Percentiles rank a stretch among this genome's conserved stretches.
These are phyloP conservation scores for Drymodes brunneopygia DNA, from an alignment of 2,113 vertebrate genomes.

Conservation along the genomic window DNA sequence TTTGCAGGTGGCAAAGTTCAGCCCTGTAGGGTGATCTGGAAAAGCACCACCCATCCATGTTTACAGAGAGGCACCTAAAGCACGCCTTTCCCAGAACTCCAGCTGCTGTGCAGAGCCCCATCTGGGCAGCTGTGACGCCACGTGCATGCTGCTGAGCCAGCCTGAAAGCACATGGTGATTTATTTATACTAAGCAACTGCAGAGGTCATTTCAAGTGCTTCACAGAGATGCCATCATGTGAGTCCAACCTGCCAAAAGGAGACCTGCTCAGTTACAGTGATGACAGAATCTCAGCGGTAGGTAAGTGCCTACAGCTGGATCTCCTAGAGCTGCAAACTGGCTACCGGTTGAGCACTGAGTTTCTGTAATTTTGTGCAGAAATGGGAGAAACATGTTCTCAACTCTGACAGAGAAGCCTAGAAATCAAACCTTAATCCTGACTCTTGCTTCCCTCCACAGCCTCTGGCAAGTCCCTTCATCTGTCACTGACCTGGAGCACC, in stretches of 20 bases:
- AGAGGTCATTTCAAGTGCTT: not conserved
- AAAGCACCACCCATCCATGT: not conserved
- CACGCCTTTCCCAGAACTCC: not conserved
- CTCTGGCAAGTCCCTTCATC: not conserved
- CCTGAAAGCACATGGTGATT: not conserved
- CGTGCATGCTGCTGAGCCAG: not conserved
- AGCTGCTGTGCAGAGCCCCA: not conserved
- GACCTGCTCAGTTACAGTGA: not conserved
- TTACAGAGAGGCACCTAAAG: not conserved
- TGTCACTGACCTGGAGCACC: not conserved
- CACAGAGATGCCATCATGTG: not conserved
- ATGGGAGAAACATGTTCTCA: not conserved
- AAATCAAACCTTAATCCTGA: not conserved
- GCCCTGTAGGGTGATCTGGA: fast-evolving
- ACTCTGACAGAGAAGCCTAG: not conserved
- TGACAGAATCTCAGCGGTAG: not conserved
- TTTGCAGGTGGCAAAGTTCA: not conserved
- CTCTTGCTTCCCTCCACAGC: not conserved
- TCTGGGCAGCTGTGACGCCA: fast-evolving
- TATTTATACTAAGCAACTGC: not conserved
- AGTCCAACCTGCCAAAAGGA: not conserved
- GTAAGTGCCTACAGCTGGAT: not conserved
- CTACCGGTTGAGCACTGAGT: fast-evolving
- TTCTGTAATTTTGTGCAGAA: not conserved
- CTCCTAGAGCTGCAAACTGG: not conserved